A percentile compares a stretch with the other conserved stretches of the same genome.
phyloP scores from a whole-genome alignment of 2,113 vertebrate species.

The Synodontis membranacea region DNA sequence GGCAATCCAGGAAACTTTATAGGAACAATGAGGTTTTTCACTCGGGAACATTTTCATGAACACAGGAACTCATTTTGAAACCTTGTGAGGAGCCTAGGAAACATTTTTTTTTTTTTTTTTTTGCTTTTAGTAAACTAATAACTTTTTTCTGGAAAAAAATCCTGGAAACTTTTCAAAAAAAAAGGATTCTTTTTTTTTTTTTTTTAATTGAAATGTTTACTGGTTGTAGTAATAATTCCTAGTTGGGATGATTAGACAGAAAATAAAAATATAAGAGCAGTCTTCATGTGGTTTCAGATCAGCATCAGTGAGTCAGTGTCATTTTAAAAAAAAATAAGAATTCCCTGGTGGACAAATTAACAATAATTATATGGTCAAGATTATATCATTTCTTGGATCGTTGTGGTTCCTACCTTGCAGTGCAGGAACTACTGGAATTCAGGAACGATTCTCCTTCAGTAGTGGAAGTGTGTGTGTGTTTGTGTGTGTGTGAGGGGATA shows the following conservation, averaged over 20 bases:
- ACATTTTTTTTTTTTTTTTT: too few species aligned
- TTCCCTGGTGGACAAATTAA: neutral
- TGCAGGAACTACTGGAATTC: neutral
- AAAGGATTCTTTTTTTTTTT: neutral
- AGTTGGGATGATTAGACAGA: neutral
- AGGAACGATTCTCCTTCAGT: neutral
- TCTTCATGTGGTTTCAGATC: neutral
- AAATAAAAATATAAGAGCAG: neutral
- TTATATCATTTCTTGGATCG: neutral
- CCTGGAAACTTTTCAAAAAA: neutral
- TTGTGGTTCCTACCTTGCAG: neutral
- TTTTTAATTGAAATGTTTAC: neutral
- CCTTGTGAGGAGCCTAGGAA: neutral
- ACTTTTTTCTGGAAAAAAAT: neutral
- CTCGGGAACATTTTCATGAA: neutral
- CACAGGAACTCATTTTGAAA: neutral
- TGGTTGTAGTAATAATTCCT: neutral
- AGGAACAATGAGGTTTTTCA: neutral
- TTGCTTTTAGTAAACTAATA: neutral
- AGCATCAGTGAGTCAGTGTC: neutral
- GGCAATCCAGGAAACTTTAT: neutral
- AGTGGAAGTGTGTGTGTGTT: neutral
- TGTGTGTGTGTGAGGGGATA: neutral
- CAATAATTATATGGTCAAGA: neutral
- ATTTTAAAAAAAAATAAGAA: neutral